A percentile compares a stretch with the other conserved stretches of the same genome.
Evolutionary conservation across 2,113 vertebrate species (phyloP).

Genomic region (Oreotrochilus melanogaster): DNA sequence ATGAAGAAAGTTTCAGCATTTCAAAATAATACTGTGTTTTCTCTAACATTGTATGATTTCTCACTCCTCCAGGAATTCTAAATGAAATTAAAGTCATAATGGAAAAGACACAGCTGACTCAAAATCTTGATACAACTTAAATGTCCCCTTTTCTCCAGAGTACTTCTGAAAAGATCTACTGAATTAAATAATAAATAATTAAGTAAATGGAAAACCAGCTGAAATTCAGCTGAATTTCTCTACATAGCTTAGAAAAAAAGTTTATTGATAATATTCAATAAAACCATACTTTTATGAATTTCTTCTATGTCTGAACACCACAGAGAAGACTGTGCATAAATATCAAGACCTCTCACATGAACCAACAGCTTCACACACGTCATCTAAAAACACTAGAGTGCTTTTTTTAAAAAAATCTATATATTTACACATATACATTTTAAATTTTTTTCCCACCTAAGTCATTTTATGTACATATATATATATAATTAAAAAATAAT

Average conservation of each 20-base stretch:
- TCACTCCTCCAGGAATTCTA: background rate
- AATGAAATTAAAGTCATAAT: background rate
- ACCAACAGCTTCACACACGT: background rate
- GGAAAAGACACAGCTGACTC: background rate
- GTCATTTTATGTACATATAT: background rate
- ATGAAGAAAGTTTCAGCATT: fast-evolving
- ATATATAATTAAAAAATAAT: background rate
- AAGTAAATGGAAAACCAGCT: background rate
- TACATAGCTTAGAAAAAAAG: background rate
- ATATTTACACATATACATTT: background rate
- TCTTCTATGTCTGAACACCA: background rate
- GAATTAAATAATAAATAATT: background rate
- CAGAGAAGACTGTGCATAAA: background rate
- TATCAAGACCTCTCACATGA: background rate
- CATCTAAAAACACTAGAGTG: background rate
- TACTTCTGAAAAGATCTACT: background rate
- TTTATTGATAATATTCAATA: background rate
- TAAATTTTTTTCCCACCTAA: background rate
- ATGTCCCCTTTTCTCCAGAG: background rate
- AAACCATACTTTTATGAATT: background rate
- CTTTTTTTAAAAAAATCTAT: background rate
- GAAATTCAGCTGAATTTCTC: background rate
- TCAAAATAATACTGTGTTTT: background rate
- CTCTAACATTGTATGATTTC: background rate
- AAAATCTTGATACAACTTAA: background rate